A percentile compares a stretch with the other conserved stretches of the same genome.
phyloP scores from a whole-genome alignment of 2,797 vertebrate genomes.

The Pseudochromis fuscus region DNA sequence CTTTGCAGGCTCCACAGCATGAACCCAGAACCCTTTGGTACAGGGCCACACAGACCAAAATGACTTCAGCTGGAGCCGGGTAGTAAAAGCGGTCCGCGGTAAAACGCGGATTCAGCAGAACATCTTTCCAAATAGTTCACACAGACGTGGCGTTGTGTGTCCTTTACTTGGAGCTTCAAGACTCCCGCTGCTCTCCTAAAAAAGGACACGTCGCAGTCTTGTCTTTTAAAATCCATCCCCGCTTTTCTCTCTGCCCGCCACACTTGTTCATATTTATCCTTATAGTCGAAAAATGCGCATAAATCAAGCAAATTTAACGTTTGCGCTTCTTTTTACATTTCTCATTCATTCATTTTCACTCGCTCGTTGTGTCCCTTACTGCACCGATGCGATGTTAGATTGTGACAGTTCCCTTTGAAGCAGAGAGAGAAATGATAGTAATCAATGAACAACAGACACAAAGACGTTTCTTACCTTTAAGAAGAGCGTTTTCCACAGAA shows the following conservation, averaged over 20 bases:
- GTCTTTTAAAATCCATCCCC: conserved; percentile 50
- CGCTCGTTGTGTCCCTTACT: background rate
- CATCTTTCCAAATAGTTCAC: conserved; percentile 35
- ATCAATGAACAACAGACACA: conserved; percentile 54
- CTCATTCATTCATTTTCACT: background rate
- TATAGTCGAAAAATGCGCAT: conserved; percentile 11
- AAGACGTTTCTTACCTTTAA: conserved; percentile 71
- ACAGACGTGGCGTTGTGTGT: conserved; percentile 64
- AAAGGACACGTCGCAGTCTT: conserved; percentile 66
- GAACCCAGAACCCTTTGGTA: conserved; percentile 49
- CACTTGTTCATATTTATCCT: conserved; percentile 41
- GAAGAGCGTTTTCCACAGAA: conserved; percentile 61
- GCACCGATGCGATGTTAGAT: background rate
- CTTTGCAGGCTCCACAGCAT: background rate
- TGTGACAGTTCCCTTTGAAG: background rate
- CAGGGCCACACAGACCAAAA: conserved; percentile 30
- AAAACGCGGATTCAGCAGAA: conserved; percentile 69
- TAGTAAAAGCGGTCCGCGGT: conserved; percentile 25
- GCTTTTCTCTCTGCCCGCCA: conserved; percentile 50
- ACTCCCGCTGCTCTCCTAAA: conserved; percentile 40
- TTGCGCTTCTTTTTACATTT: accelerated
- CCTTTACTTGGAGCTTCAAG: conserved; percentile 7
- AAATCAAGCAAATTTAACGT: background rate
- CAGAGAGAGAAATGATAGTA: background rate
- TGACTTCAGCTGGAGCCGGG: conserved; percentile 53